Evolutionary conservation across 53 echinoderm and acorn worm genomes (phyloP), one percentile per base, ranked within the genome.

Genomic region (Luidia sarsii): DNA sequence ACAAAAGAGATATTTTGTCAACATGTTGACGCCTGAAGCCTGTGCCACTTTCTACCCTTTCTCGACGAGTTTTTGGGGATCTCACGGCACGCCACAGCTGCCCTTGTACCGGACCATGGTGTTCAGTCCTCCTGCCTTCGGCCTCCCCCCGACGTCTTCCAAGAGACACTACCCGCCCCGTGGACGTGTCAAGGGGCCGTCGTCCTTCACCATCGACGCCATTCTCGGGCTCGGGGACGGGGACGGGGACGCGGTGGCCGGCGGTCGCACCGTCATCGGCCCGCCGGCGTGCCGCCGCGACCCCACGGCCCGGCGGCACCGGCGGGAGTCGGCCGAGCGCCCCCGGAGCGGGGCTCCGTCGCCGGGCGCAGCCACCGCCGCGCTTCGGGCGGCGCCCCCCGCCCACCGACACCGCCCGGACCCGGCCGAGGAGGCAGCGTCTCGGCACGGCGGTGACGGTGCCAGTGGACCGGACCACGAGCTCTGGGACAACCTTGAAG

Each of bases 151-250:
- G 8, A 30, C 30, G n/a, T n/a, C n/a, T n/a, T n/a, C n/a, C 16
- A 77, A 33, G 33, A 46, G 48, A 28, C 33, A 30, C 2, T 32
- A 30, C n/a, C 61, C 46, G 32, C 48, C 33, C 14, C 22, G 62
- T 28, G 30, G 14, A 18, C 59, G 25, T 25, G 27, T 41, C 41
- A 43, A 61, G 27, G 56, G 62, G 46, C 8, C 48, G 27, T 59
- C 70, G 2, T 83, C 83, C 11, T 83, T 83, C 29, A 70, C 83
- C 22, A 83, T 83, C 27, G 71, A 83, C 48, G 70, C 83, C 83
- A 83, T 83, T 61, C 39, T 83, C 27, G 83, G 83, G 35, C 60
- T 83, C 29, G 32, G 43, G 45, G 20, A 83, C 7, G 83, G 36
- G 15, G 39, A 37, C 27, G 36, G 35, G 32, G 28, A 53, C 5